Evolutionary conservation across 2,797 vertebrate species (phyloP), one percentile per base, ranked within the genome.

Genomic region (Fistularia tabacaria): DNA sequence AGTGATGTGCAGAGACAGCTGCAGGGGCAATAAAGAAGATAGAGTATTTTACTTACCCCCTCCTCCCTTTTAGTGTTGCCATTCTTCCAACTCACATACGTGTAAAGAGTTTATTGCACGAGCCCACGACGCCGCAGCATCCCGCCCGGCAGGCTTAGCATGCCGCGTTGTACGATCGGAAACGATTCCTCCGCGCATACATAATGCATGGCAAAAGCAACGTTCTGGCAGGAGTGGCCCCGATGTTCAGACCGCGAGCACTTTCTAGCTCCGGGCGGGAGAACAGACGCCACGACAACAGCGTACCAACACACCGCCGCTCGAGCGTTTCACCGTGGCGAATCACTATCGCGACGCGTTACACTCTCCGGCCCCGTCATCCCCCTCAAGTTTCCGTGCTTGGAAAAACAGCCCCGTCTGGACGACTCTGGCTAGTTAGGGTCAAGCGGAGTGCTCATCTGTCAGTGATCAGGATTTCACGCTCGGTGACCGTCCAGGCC

Each of bases 1-100:
- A 75, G 76, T 69, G 67, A 86, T 68, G 74, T 76, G 79, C 82
- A 71, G 77, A 74, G 80, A 90, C 90, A 91, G 89, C 89, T 90
- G 90, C 82, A 81, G 69, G 74, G 79, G 80, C 79, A 81, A 85
- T 83, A 88, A 85, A 87, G 74, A 71, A 59, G 68, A 71, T 66
- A 66, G 55, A 69, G 62, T 71, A 43, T 79, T 76, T 52, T 49
- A 66, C 77, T 66, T 63, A 49, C 50, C 72, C 59, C 71, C 64
- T 73, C 78, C 49, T 49, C 54, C 56, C 44, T 66, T 62, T 55
- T 52, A 56, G 65, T 46, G 59, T 69, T 81, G 75, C 61, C 69
- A 71, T 71, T 70, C 59, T 62, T 67, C 57, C 45, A 13, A 66
- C 53, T 49, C 46, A 36, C 62, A 71, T 77, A 11, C 14, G 40